phyloP scores from a whole-genome alignment of 2,797 vertebrate species.

The Sebastes minor region DNA sequence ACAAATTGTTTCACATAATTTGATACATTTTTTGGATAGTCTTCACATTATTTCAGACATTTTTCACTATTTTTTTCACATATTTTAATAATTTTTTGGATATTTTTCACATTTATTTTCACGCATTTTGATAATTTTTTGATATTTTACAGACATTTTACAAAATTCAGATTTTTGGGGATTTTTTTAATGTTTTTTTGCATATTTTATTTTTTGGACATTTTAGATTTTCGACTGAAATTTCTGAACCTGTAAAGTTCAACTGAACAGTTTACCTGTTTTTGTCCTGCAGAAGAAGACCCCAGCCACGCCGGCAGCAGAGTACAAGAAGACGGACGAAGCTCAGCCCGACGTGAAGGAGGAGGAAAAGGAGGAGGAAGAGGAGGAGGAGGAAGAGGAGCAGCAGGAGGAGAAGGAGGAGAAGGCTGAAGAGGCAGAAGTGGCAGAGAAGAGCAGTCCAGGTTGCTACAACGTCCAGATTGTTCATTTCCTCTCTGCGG shows the following conservation, averaged over 20 bases:
- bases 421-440: slow-evolving; percentile 40
- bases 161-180: too few species aligned
- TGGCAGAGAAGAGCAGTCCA: slow-evolving; percentile 61
- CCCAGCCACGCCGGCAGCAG: slow-evolving; percentile 78
- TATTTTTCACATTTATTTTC: too few species aligned
- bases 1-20: too few species aligned
- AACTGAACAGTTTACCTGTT: not conserved
- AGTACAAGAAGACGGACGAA: slow-evolving; percentile 97
- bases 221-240: not conserved
- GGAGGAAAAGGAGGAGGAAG: slow-evolving; percentile 80
- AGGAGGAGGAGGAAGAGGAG: slow-evolving; percentile 62
- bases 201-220: not conserved
- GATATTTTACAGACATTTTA: too few species aligned
- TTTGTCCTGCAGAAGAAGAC: slow-evolving; percentile 87
- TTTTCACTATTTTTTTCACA: too few species aligned
- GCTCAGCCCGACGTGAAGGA: slow-evolving; percentile 95
- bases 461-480: slow-evolving; percentile 24
- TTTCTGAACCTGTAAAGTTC: too few species aligned
- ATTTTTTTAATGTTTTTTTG: not conserved
- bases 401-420: slow-evolving; percentile 66
- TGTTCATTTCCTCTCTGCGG: not conserved
- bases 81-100: too few species aligned
- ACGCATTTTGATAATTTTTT: too few species aligned
- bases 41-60: too few species aligned
- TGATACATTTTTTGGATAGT: too few species aligned